Evolutionary conservation across 2,113 vertebrate genomes (phyloP), one percentile per base, ranked within the genome.

Genomic region (Oreochromis niloticus): DNA sequence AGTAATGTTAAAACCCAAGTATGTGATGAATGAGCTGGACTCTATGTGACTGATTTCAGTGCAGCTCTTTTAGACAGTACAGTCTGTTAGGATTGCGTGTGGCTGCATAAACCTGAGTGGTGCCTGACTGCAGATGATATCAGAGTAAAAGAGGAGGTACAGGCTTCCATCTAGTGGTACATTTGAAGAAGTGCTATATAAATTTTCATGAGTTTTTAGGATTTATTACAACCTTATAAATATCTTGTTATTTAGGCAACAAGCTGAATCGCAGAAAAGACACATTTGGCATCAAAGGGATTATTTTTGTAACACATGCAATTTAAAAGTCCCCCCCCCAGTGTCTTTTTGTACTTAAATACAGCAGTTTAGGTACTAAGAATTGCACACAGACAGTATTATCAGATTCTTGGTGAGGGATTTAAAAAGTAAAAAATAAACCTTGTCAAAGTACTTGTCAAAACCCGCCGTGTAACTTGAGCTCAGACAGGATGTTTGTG

Each of bases 91-190:
- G 71, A 50, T 30, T 32, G 1, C 0, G 1, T 32, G 27, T 63
- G 34, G 12, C 30, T 46, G 6, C 78, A 55, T 30, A 84, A 84
- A 56, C 12, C 9, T 80, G 32, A 82, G 22, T 4, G 7, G 17
- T 34, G 7, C n/a, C 73, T 50, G 27, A 78, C 6, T 50, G 46
- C 73, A 32, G 16, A 52, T 12, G 0, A n/a, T 32, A 32, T 78
- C 4, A 9, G 16, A 50, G 10, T 0, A 78, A 78, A 32, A 8
- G 46, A 32, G 27, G 46, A 78, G 27, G 46, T 78, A 32, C 27
- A 78, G 46, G 46, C 46, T 81, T 6, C 89, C 82, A 91, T 57
- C 93, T 92, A 95, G 91, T 91, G 95, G 90, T 52, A 6, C 7
- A 17, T 85, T 36, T 30, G 12, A 1, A 73, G 68, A 75, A 34